Evolutionary conservation across 2,113 vertebrate species (phyloP), one percentile per base, ranked within the genome.

Genomic region (Candoia aspera): DNA sequence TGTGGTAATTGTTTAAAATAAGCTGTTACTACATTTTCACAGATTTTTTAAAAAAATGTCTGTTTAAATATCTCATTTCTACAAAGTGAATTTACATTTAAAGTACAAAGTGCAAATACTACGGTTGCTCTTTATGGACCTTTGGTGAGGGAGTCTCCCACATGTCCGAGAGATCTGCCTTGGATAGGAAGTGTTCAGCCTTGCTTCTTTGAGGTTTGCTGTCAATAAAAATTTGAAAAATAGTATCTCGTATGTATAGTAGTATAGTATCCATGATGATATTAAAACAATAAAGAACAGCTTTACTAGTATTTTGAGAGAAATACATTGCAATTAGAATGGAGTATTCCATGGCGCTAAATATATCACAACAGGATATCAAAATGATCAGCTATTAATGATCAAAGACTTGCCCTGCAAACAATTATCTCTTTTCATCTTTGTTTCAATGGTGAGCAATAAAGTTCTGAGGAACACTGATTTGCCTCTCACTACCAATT

Each of bases 101-200:
- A 99, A 98, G 98, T 99, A 99, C 98, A 99, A 99, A 99, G 99
- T 99, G 99, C 99, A 99, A 99, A 99, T 98, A 99, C 99, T 99
- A 99, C 98, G 96, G 97, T 98, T 97, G 94, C 93, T 97, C 98
- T 95, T 98, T 97, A 96, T 98, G 97, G 98, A 98, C 97, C 97
- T 98, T 98, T 98, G 98, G 97, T 98, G 97, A 98, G 97, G 98
- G 97, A 95, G 94, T 95, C 96, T 97, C 97, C 96, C 94, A 93
- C 95, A 64, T 93, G 94, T 97, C 96, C 93, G 93, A 96, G 95
- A 96, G 94, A 96, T 95, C 91, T 94, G 96, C 95, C 94, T 91
- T 93, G 88, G 26, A 37, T 89, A 93, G 6, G 42, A 79, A 87
- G 53, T 58, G 17, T 93, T 99, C 96, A 99, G 68, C 99, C 99